Conservation (phyloP, 1,140 invertebrate genomes). For the Trichogramma pretiosum region DNA sequence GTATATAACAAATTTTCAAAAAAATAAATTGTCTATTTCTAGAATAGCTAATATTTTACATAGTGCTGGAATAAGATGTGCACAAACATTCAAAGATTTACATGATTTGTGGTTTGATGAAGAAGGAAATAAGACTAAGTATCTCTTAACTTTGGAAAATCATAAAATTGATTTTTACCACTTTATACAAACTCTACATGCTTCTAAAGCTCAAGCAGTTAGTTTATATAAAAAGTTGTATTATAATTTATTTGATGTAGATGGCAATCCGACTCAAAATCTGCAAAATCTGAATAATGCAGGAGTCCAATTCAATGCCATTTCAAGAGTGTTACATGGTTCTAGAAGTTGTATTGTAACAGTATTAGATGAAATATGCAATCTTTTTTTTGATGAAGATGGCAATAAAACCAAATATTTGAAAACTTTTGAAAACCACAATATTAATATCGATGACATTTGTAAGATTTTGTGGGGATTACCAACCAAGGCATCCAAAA, state of each 20-base stretch:
- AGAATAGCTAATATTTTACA: constrained; percentile 3
- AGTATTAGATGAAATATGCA: constrained; percentile 22
- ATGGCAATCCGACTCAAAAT: constrained; percentile 23
- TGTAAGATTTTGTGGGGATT: constrained; percentile 7
- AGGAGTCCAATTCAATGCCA: not conserved
- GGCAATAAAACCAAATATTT: constrained; percentile 23
- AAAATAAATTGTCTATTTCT: not conserved
- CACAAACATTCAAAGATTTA: constrained; percentile 18
- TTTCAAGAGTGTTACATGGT: constrained; percentile 13
- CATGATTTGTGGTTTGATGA: constrained; percentile 19
- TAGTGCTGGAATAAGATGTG: constrained; percentile 19
- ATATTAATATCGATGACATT: constrained; percentile 5
- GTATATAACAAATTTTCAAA: constrained; percentile 1
- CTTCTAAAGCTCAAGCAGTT: not conserved
- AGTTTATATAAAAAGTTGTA: constrained; percentile 16
- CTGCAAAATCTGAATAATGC: constrained; percentile 18
- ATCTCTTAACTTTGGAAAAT: constrained; percentile 15
- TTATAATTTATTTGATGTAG: constrained; percentile 18
- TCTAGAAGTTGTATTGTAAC: constrained; percentile 12
- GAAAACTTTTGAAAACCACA: constrained; percentile 1
- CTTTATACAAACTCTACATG: not conserved
- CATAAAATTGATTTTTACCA: not conserved
- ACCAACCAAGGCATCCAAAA: not conserved
- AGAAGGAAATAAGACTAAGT: constrained; percentile 20
- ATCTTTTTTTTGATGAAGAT: constrained; percentile 25